Base-by-base conservation (phyloP, 2,888 invertebrate species). In the Amiota mariae region DNA sequence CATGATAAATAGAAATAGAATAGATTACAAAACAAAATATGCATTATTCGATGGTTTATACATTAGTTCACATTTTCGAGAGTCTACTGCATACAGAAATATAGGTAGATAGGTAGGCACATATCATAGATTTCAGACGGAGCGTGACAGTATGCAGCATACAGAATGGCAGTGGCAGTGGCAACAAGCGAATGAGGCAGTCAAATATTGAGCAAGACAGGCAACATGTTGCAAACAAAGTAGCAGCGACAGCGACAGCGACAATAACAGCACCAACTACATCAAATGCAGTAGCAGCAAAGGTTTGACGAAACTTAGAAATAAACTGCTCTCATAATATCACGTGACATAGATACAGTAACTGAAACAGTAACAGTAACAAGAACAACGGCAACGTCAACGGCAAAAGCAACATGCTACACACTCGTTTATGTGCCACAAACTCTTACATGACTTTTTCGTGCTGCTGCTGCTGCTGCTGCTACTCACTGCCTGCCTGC, bases 201-300 rank as follows among this genome's bases (percentile, higher is more conserved):
- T 66, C 66, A 66, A 48, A 66, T 51, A 51, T 68, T 68, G 51
- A 68, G 67, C 67, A 54, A 68, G 67, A 51, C 67, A 68, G 51
- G 67, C 67, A 68, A 68, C 51, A 68, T 68, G 67, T 68, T 68
- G 67, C 51, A 68, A 59, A 51, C 12, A 59, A 20, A 15, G 10
- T 18, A 36, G 63, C 63, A 46, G 67, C 51, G 67, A 51, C 67
- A 67, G n/a, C n/a, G n/a, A n/a, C n/a, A n/a, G 54, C 48, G 47
- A 48, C 46, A 63, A 36, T 36, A 36, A 10, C 46, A 36, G 63
- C 20, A 61, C 3, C 18, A 63, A 13, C 18, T 46, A 4, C 59
- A 12, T 10, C 59, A 59, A 12, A 2, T 20, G 59, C 13, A 59
- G 36, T 36, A 36, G 36, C 36, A 36, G 36, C 8, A 6, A 36